phyloP scores from a whole-genome alignment of 2,797 vertebrate species.

The Micromesistius poutassou region DNA sequence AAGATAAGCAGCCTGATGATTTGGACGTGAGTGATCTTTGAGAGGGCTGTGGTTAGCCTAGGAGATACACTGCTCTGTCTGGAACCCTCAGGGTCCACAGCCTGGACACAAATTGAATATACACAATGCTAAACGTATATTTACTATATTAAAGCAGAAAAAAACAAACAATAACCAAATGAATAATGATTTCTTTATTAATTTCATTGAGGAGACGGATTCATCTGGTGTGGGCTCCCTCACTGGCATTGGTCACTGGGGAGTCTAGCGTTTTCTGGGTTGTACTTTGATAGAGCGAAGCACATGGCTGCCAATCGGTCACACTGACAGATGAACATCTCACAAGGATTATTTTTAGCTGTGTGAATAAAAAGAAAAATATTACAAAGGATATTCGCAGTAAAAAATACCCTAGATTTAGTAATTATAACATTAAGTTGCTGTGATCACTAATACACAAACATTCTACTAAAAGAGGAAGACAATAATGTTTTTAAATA shows the following conservation, averaged over 20 bases:
- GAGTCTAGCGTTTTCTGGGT: constrained; percentile 23
- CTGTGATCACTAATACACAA: neutral
- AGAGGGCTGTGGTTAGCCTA: constrained; percentile 73
- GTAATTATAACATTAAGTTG: neutral
- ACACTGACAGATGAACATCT: constrained; percentile 79
- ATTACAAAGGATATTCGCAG: neutral
- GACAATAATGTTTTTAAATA: too few species aligned
- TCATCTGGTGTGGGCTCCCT: neutral
- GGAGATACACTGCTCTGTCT: constrained; percentile 58
- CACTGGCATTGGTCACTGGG: constrained; percentile 49
- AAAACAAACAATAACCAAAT: neutral
- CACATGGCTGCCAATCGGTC: constrained; percentile 77
- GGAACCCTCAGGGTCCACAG: too few species aligned
- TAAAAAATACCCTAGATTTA: neutral
- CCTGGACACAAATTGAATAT: too few species aligned
- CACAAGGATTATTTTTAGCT: constrained; percentile 62
- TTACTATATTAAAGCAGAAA: neutral
- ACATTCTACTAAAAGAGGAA: too few species aligned
- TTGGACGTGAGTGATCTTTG: constrained; percentile 58
- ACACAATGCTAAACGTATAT: too few species aligned
- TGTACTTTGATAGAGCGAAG: constrained; percentile 68
- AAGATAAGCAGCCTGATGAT: constrained; percentile 64
- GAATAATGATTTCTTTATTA: neutral
- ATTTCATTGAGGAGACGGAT: neutral
- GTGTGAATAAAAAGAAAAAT: neutral